Percentiles rank a stretch among this genome's conserved stretches.
phyloP scores from a whole-genome alignment of 1,140 invertebrate genomes.

The Pseudomyrmex pallidus region DNA sequence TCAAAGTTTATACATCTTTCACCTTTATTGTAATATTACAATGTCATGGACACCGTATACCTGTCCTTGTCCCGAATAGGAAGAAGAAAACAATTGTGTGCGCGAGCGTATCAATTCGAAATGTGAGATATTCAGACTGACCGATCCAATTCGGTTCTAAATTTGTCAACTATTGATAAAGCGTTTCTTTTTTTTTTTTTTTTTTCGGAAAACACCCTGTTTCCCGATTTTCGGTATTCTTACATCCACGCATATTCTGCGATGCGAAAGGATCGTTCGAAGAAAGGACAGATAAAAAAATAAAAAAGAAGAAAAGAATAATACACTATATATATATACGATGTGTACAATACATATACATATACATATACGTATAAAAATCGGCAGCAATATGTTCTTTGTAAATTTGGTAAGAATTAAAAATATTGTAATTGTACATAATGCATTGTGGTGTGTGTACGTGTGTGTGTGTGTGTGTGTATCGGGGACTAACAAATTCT shows the following conservation, averaged over 20 bases:
- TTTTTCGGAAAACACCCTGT: conserved; percentile 66
- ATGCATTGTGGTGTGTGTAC: not conserved
- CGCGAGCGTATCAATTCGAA: not conserved
- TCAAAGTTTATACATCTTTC: not conserved
- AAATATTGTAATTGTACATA: conserved; percentile 43
- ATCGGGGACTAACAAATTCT: conserved; percentile 9
- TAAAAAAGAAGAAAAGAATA: conserved; percentile 29
- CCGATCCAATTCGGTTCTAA: conserved; percentile 14
- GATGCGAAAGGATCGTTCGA: not conserved
- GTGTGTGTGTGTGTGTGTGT: not conserved
- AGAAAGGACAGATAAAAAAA: conserved; percentile 12
- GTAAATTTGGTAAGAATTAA: conserved; percentile 46
- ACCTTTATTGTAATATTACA: not conserved
- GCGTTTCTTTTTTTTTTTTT: too few species aligned
- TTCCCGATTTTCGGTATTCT: conserved; percentile 42
- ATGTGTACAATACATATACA: conserved; percentile 38
- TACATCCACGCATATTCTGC: not conserved
- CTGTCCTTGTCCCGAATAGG: too few species aligned
- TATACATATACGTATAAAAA: conserved; percentile 43
- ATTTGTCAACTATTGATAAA: conserved; percentile 45
- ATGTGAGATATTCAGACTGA: conserved; percentile 1
- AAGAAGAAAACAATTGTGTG: not conserved
- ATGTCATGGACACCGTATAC: too few species aligned
- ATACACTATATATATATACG: conserved; percentile 46
- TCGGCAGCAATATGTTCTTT: conserved; percentile 25